A percentile compares a stretch with the other conserved stretches of the same genome.
Evolutionary conservation across 2,113 vertebrate species (phyloP).

Genomic region (Abramis brama): DNA sequence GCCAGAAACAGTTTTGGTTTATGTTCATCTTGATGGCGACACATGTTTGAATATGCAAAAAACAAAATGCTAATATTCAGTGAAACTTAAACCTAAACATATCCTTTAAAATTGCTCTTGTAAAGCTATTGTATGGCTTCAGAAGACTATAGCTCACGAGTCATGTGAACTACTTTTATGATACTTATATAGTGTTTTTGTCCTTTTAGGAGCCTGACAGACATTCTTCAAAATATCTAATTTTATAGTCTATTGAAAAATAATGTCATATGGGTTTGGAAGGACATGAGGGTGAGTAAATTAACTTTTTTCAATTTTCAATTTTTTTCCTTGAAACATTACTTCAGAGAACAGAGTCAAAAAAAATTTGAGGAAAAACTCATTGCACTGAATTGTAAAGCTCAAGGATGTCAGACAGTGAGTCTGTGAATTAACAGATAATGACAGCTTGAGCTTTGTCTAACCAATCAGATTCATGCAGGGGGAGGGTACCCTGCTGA

Average conservation of each 20-base stretch:
- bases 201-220: not conserved
- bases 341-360: not conserved
- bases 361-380: not conserved
- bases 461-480: constrained; percentile 44
- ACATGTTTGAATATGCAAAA: not conserved
- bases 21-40: not conserved
- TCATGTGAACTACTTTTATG: not conserved
- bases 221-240: too few relatives aligned
- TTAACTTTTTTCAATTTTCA: not conserved
- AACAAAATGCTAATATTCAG: not conserved
- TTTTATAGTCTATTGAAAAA: not conserved
- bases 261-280: too few relatives aligned
- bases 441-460: constrained; percentile 60
- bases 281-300: not conserved
- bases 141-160: not conserved
- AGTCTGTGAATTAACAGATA: constrained; percentile 58
- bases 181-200: not conserved
- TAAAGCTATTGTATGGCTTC: not conserved
- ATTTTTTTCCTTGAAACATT: not conserved
- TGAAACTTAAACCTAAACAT: not conserved
- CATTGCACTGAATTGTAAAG: constrained; percentile 6
- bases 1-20: not conserved
- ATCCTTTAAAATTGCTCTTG: not conserved
- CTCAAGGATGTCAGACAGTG: constrained; percentile 22
- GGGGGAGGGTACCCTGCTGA: constrained; percentile 54